Conservation (phyloP, 2,888 invertebrate genomes). For the Sipunculus nudus region DNA sequence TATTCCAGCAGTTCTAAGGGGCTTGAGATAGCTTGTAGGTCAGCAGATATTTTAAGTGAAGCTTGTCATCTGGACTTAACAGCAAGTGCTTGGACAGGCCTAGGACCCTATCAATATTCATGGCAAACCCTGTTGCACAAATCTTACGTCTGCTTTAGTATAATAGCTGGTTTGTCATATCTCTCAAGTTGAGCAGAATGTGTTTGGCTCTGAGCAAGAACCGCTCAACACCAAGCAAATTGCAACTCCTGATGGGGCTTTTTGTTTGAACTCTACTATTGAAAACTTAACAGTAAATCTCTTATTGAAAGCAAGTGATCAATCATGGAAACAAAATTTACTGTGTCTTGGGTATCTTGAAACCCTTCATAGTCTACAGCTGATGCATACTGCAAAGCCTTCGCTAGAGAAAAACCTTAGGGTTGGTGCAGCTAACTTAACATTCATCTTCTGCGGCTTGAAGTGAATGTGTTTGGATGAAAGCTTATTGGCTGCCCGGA, state of each 20-base stretch:
- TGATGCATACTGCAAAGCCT: not conserved
- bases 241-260: not conserved
- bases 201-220: not conserved
- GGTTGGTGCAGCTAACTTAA: slow-evolving; percentile 3
- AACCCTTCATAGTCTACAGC: not conserved
- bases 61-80: not conserved
- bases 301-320: not conserved
- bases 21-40: slow-evolving; percentile 10
- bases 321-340: not conserved
- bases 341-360: not conserved
- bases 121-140: not conserved
- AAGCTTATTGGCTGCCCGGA: too few relatives aligned
- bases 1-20: not conserved
- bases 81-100: not conserved
- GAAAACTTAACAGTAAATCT: too few relatives aligned
- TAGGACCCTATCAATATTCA: slow-evolving; percentile 4
- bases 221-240: not conserved
- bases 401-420: not conserved
- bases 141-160: not conserved
- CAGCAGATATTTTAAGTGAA: not conserved
- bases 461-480: too few relatives aligned
- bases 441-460: too few relatives aligned
- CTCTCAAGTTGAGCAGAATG: slow-evolving; percentile 2
- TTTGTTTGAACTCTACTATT: slow-evolving; percentile 1
- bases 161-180: not conserved